phyloP scores from a whole-genome alignment of 2,888 invertebrate species.

The Drosophila dives region DNA sequence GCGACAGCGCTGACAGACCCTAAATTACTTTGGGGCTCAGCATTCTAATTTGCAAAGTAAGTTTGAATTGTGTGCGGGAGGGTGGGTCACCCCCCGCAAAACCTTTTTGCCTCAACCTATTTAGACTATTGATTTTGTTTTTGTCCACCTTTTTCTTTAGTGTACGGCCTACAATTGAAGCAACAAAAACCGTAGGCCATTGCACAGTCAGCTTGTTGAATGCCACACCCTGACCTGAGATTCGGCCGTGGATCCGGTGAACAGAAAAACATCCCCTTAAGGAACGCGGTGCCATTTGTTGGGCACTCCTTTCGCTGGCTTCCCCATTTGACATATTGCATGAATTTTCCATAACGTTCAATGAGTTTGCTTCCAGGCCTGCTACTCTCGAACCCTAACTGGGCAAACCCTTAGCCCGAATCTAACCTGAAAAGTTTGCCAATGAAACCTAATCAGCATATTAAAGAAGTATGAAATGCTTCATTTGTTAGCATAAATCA shows the following conservation, averaged over 20 bases:
- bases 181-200: background rate
- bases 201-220: constrained; percentile 53
- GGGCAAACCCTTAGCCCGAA: background rate
- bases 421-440: background rate
- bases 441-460: background rate
- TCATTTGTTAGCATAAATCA: background rate
- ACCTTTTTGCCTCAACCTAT: constrained; percentile 53
- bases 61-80: constrained; percentile 22
- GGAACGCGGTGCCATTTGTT: constrained; percentile 29
- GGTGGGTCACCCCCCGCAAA: constrained; percentile 7
- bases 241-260: background rate
- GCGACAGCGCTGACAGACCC: constrained; percentile 56
- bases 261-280: constrained; percentile 1
- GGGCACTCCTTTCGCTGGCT: constrained; percentile 36
- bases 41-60: constrained; percentile 78
- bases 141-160: background rate
- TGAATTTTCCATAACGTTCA: constrained; percentile 19
- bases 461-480: background rate
- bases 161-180: constrained; percentile 1
- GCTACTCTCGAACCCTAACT: background rate
- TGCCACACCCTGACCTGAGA: constrained; percentile 39
- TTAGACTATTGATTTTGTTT: constrained; percentile 49
- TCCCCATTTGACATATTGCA: constrained; percentile 16
- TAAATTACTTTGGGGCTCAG: constrained; percentile 59
- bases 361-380: background rate